Evolutionary conservation across 2,888 invertebrate genomes (phyloP).

Genomic region (Apotomis turbidana): DNA sequence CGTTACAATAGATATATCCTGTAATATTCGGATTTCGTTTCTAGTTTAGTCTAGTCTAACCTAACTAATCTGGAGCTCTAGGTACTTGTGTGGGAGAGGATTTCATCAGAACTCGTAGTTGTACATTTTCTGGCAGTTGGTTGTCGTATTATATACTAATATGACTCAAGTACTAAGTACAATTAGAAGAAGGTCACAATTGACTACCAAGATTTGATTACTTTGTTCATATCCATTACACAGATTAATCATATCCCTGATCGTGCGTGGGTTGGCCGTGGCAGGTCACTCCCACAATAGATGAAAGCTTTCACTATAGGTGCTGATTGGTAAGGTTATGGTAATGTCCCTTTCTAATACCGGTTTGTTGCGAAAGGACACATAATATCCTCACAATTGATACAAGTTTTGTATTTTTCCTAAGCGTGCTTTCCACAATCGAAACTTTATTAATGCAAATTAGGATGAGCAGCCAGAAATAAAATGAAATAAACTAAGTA

Average conservation of each 20-base stretch:
- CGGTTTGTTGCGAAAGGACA: conserved; percentile 8
- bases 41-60: not conserved
- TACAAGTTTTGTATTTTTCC: too few species aligned
- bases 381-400: not conserved
- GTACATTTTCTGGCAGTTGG: not conserved
- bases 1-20: too few species aligned
- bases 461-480: too few species aligned
- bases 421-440: too few species aligned
- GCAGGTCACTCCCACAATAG: not conserved
- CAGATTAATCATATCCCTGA: not conserved
- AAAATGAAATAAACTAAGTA: too few species aligned
- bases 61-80: not conserved
- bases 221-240: too few species aligned
- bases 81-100: not conserved
- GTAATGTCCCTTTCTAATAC: conserved; percentile 21
- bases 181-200: too few species aligned
- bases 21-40: not conserved
- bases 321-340: not conserved
- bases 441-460: too few species aligned
- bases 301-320: conserved; percentile 15
- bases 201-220: too few species aligned
- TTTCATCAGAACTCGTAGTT: not conserved
- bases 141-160: too few species aligned
- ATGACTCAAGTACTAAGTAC: too few species aligned
- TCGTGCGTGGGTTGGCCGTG: not conserved